These are phyloP conservation scores for Salvelinus sp. DNA, from an alignment of 2,113 vertebrate genomes.

Conservation along the genomic window DNA sequence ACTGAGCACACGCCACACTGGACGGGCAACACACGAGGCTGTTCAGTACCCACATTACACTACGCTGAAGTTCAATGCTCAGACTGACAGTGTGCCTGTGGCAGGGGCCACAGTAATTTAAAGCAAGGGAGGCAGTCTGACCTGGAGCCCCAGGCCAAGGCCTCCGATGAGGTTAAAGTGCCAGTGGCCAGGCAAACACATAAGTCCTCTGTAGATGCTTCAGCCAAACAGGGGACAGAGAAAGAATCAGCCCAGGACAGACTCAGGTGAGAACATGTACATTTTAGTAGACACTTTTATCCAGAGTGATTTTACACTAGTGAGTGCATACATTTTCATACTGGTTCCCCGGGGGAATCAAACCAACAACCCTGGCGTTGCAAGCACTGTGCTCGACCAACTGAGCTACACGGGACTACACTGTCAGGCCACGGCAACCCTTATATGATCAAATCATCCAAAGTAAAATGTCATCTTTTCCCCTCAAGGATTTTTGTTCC, in stretches of 20 bases:
- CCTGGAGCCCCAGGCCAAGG: constrained; percentile 35
- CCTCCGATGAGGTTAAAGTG: constrained; percentile 34
- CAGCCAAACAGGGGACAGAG: constrained; percentile 62
- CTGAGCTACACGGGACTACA: constrained; percentile 7
- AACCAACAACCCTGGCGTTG: no score
- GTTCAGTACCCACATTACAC: constrained; percentile 82
- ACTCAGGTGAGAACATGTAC: constrained; percentile 75
- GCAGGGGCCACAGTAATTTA: constrained; percentile 61
- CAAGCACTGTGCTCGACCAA: no score
- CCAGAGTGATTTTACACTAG: no score
- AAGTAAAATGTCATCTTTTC: neutral
- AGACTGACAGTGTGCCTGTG: constrained; percentile 67
- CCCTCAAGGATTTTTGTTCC: neutral
- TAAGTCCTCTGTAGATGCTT: constrained; percentile 77
- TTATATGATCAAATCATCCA: neutral
- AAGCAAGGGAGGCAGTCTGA: constrained; percentile 60
- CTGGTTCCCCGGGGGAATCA: no score
- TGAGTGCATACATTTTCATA: no score
- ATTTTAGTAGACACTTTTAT: no score
- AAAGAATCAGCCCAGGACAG: constrained; percentile 47
- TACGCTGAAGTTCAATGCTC: constrained; percentile 80
- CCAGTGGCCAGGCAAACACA: constrained; percentile 69
- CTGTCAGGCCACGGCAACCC: constrained; percentile 10
- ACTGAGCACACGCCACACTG: constrained; percentile 80
- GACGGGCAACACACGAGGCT: constrained; percentile 88